Conservation (phyloP, 2,888 invertebrate species). For the Diachrysia chrysitis region DNA sequence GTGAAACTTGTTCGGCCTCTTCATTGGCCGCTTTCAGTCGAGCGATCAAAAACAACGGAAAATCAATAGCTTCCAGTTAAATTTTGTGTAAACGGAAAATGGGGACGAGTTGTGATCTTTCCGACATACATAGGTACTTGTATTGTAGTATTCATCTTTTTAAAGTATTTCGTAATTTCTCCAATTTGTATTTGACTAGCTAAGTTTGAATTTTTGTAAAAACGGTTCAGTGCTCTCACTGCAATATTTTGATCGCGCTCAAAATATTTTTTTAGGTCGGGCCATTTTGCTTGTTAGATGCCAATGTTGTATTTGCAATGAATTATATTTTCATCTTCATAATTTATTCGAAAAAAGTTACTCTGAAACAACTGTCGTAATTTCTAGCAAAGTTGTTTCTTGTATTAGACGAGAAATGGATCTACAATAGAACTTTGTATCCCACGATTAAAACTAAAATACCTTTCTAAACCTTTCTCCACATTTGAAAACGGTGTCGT, state of each 20-base stretch:
- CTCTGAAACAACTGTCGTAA: no score
- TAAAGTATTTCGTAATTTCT: no score
- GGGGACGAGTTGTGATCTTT: slow-evolving; percentile 12
- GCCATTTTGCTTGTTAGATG: neutral
- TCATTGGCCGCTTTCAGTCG: slow-evolving; percentile 26
- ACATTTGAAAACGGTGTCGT: neutral
- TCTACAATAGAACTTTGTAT: no score
- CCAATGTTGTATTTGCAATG: neutral
- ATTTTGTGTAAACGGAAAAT: slow-evolving; percentile 30
- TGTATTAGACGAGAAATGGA: no score
- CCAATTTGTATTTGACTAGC: slow-evolving; percentile 4
- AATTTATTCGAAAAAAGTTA: neutral
- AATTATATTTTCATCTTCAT: neutral
- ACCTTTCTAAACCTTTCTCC: neutral
- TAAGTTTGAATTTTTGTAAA: neutral
- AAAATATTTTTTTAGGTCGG: neutral
- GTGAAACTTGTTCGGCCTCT: slow-evolving; percentile 7
- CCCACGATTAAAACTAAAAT: no score
- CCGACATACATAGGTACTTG: slow-evolving; percentile 7
- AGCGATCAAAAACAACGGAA: slow-evolving; percentile 47
- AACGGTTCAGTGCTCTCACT: neutral
- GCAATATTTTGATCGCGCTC: neutral
- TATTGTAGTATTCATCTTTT: no score
- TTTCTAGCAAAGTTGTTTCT: no score
- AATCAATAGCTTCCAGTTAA: slow-evolving; percentile 37